A percentile compares a stretch with the other conserved stretches of the same genome.
These are phyloP conservation scores for Beaufortia kweichowensis DNA, from an alignment of 2,113 vertebrate species.

Conservation along the genomic window DNA sequence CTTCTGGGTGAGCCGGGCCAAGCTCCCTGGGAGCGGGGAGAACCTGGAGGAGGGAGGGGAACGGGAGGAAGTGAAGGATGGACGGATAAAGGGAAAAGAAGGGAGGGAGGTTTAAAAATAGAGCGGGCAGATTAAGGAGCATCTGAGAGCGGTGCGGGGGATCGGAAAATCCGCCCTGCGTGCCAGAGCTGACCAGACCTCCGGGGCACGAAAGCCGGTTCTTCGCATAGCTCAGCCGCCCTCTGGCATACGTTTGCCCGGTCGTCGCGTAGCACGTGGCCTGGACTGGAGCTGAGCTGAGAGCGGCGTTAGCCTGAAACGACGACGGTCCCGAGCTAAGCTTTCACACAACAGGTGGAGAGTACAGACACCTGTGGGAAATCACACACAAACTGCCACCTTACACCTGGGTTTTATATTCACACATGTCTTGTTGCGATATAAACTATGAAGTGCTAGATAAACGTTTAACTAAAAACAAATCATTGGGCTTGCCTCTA, in stretches of 20 bases:
- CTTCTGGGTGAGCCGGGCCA: constrained; percentile 58
- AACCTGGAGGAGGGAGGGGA: constrained; percentile 40
- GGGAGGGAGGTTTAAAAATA: constrained; percentile 72
- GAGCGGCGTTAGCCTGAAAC: constrained; percentile 6
- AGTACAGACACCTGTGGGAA: constrained; percentile 65
- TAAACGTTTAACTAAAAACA: not conserved
- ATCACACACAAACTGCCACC: constrained; percentile 54
- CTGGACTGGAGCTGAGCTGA: constrained; percentile 18
- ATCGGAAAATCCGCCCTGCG: constrained; percentile 71
- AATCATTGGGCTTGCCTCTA: not conserved
- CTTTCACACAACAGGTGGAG: constrained; percentile 69
- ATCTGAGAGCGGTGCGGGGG: constrained; percentile 73
- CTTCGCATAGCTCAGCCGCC: not conserved
- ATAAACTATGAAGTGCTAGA: not conserved
- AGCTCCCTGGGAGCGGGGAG: constrained; percentile 47
- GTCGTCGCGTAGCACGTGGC: not conserved
- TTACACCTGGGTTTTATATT: constrained; percentile 63
- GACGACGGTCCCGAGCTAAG: constrained; percentile 35
- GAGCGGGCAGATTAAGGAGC: constrained; percentile 75
- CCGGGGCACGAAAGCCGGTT: constrained; percentile 10
- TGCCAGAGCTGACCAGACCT: constrained; percentile 59
- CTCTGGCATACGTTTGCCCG: constrained; percentile 24
- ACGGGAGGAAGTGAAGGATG: constrained; percentile 28
- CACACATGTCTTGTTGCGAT: not conserved
- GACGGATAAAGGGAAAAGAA: constrained; percentile 41